Evolutionary conservation across 2,113 vertebrate genomes (phyloP).

Genomic region (Cephalopholis sonnerati): DNA sequence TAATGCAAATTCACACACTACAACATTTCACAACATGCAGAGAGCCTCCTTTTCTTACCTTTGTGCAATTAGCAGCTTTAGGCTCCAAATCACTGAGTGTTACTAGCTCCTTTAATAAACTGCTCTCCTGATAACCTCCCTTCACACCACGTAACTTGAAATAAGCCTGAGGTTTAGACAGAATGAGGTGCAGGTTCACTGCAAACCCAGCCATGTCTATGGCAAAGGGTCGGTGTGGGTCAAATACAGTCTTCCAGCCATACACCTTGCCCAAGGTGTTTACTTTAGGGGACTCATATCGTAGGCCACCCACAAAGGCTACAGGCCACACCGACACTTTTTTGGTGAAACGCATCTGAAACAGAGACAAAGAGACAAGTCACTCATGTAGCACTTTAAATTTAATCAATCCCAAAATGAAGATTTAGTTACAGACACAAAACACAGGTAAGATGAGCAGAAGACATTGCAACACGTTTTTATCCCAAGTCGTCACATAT

Average conservation of each 20-base stretch:
- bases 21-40: conserved; percentile 2
- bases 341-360: conserved; percentile 89
- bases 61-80: conserved; percentile 92
- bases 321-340: conserved; percentile 92
- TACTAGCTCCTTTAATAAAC: conserved; percentile 89
- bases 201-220: conserved; percentile 94
- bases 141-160: conserved; percentile 91
- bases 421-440: not conserved
- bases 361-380: conserved; percentile 21
- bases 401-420: not conserved
- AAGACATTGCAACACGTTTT: too few species aligned
- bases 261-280: conserved; percentile 88
- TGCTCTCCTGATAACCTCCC: conserved; percentile 91
- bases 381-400: not conserved
- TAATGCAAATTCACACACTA: not conserved
- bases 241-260: conserved; percentile 91
- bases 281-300: conserved; percentile 89
- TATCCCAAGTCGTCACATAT: too few species aligned
- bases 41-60: conserved; percentile 78
- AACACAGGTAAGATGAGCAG: too few species aligned
- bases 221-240: conserved; percentile 90
- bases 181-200: conserved; percentile 87
- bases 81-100: conserved; percentile 89
- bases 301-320: conserved; percentile 89
- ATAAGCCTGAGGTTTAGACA: conserved; percentile 89